Conservation (phyloP, 2,113 vertebrate genomes). For the Carlito syrichta region DNA sequence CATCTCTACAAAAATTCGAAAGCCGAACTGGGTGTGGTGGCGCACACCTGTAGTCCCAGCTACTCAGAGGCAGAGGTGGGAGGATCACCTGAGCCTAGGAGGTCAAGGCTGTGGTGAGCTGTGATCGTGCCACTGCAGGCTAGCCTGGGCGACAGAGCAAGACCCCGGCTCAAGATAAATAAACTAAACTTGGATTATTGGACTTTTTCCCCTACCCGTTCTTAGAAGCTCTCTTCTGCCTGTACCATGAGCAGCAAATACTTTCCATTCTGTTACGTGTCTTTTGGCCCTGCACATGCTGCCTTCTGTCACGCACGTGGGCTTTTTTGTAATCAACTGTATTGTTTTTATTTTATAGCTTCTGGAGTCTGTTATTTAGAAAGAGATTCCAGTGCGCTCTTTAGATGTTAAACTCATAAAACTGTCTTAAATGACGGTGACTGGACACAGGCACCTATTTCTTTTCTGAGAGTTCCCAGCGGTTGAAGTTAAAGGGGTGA, state of each 20-base stretch:
- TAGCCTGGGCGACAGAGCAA: too few species aligned
- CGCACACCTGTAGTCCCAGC: too few species aligned
- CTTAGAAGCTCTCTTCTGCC: not conserved
- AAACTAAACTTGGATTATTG: too few species aligned
- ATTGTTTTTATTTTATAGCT: not conserved
- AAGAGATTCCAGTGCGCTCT: not conserved
- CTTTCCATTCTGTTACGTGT: not conserved
- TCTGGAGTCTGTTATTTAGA: not conserved
- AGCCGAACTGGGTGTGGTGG: too few species aligned
- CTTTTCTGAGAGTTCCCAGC: not conserved
- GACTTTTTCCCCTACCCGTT: not conserved
- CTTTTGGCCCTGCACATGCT: not conserved
- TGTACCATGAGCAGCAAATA: not conserved
- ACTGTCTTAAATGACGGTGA: not conserved
- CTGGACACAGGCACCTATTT: not conserved
- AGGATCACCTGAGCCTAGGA: too few species aligned
- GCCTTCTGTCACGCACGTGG: not conserved
- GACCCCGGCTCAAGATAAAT: too few species aligned
- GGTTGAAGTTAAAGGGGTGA: not conserved
- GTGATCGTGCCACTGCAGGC: too few species aligned
- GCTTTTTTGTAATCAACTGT: not conserved
- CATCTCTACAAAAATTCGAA: too few species aligned
- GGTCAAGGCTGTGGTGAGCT: too few species aligned
- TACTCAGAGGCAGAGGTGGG: too few species aligned
- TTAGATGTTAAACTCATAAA: conserved; percentile 8